Conservation (phyloP, 2,797 vertebrate genomes). For the Chloroceryle amazona region DNA sequence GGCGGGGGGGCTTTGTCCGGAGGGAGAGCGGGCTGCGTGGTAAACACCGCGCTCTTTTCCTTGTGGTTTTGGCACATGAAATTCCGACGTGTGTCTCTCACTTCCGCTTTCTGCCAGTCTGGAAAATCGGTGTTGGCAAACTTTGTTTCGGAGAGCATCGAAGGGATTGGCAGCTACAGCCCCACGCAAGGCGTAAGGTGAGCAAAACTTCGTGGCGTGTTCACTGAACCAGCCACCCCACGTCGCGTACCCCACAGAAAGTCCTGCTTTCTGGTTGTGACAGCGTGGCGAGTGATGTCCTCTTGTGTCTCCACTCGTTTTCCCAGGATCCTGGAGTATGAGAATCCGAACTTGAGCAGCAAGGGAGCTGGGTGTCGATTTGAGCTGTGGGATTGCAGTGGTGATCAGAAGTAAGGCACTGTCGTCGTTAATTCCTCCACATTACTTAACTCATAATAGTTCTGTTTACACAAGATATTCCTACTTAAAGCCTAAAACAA, state of each 20-base stretch:
- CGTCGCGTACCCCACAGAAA: too few species aligned
- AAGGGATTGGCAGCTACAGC: conserved; percentile 87
- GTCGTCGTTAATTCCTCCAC: not conserved
- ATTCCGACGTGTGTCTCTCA: fast-evolving
- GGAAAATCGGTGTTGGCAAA: conserved; percentile 94
- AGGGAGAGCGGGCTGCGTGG: not conserved
- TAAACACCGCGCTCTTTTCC: fast-evolving
- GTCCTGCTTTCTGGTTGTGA: fast-evolving
- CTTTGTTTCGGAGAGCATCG: conserved; percentile 90
- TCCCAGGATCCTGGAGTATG: conserved; percentile 94
- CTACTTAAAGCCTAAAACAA: not conserved
- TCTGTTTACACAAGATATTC: not conserved
- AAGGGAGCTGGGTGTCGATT: conserved; percentile 87
- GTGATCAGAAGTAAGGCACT: conserved; percentile 89
- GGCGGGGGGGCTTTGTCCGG: too few species aligned
- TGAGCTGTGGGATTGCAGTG: conserved; percentile 97
- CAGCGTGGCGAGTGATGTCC: fast-evolving
- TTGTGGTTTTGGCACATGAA: fast-evolving
- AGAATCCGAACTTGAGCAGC: conserved; percentile 84
- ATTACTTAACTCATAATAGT: not conserved
- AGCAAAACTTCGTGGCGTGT: fast-evolving
- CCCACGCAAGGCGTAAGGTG: conserved; percentile 96
- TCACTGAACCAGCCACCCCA: too few species aligned
- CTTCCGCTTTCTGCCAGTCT: conserved; percentile 80
- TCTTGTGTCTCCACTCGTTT: not conserved